Evolutionary conservation across 2,113 vertebrate species (phyloP).

Genomic region (Nycticorax nycticorax): DNA sequence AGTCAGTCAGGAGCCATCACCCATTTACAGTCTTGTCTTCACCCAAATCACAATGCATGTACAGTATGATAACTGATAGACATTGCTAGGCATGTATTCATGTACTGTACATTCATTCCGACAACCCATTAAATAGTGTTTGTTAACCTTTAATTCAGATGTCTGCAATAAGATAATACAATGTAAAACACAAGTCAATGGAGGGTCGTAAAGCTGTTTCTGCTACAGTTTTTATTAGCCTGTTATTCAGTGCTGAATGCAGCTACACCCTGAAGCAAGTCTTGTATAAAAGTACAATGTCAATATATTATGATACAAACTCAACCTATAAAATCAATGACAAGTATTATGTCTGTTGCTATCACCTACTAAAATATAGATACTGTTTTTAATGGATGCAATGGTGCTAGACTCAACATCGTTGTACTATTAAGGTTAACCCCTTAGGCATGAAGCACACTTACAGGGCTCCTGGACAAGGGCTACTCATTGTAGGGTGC

Average conservation of each 20-base stretch:
- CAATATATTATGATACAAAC: slow-evolving; percentile 78
- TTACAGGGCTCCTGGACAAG: background rate
- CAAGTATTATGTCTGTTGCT: slow-evolving; percentile 73
- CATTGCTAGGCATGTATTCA: slow-evolving; percentile 66
- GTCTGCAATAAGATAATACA: slow-evolving; percentile 78
- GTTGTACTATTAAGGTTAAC: slow-evolving; percentile 28
- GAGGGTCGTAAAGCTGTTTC: slow-evolving; percentile 78
- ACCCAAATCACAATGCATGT: slow-evolving; percentile 55
- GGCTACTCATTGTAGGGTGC: background rate
- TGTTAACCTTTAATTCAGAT: slow-evolving; percentile 83
- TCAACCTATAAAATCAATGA: slow-evolving; percentile 78
- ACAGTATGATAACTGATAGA: slow-evolving; percentile 52
- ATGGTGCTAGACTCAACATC: background rate
- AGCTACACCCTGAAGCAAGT: slow-evolving; percentile 75
- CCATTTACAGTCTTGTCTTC: slow-evolving; percentile 60
- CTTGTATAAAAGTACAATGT: slow-evolving; percentile 69
- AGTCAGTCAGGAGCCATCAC: slow-evolving; percentile 70
- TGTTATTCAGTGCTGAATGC: slow-evolving; percentile 71
- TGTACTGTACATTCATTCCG: slow-evolving; percentile 68
- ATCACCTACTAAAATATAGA: slow-evolving; percentile 71
- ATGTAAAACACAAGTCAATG: slow-evolving; percentile 79
- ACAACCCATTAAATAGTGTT: slow-evolving; percentile 77
- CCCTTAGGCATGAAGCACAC: slow-evolving; percentile 16
- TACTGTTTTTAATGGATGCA: slow-evolving; percentile 58
- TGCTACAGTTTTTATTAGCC: slow-evolving; percentile 78